Evolutionary conservation across 92 coral and sea anemone genomes (phyloP).

Genomic region (Metridium senile): DNA sequence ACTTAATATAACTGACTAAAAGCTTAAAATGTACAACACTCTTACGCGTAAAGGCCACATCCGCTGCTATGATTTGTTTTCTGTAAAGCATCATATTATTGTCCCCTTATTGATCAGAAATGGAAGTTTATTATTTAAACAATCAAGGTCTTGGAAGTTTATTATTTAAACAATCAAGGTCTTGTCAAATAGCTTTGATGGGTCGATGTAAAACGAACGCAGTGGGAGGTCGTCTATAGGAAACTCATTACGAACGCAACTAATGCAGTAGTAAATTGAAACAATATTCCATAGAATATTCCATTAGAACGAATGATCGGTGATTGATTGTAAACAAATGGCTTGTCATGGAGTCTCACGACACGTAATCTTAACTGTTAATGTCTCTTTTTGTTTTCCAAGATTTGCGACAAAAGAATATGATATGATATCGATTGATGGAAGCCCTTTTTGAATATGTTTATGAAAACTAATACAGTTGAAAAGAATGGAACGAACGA

Average conservation of each 20-base stretch:
- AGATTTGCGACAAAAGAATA: no score
- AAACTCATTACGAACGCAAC: not conserved
- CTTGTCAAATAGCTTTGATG: constrained; percentile 6
- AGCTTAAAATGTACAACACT: constrained; percentile 2
- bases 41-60: not conserved
- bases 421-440: no score
- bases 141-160: constrained; percentile 1
- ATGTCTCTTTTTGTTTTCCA: no score
- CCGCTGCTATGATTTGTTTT: constrained; percentile 1
- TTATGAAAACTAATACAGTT: no score
- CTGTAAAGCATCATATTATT: not conserved
- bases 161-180: not conserved
- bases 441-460: no score
- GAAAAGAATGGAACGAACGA: no score
- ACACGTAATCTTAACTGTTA: no score
- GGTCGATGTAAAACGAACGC: not conserved
- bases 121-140: constrained; percentile 14
- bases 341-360: no score
- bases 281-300: not conserved
- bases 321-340: no score
- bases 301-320: not conserved
- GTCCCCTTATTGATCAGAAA: not conserved
- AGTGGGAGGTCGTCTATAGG: constrained; percentile 4
- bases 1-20: constrained; percentile 22
- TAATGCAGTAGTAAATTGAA: constrained; percentile 1